phyloP scores from a whole-genome alignment of 2,113 vertebrate species.

The Prunella fulvescens region DNA sequence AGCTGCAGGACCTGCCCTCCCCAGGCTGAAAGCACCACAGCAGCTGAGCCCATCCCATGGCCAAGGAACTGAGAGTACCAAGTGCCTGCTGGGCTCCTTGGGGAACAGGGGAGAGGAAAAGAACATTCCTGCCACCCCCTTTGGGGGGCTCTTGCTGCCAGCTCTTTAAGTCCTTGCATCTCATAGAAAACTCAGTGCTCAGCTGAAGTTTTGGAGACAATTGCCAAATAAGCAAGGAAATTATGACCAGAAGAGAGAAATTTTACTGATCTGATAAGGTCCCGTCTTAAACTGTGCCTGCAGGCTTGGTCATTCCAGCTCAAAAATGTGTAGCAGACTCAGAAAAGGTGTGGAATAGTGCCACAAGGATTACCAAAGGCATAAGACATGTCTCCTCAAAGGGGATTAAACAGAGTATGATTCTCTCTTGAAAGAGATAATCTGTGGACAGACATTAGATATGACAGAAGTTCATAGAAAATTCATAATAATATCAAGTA shows the following conservation, averaged over 20 bases:
- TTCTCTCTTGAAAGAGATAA: not conserved
- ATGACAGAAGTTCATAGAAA: not conserved
- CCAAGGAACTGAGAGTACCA: not conserved
- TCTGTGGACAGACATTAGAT: not conserved
- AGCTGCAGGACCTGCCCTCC: not conserved
- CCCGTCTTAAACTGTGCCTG: not conserved
- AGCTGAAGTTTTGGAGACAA: not conserved
- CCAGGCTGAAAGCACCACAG: fast-evolving
- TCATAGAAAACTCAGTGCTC: not conserved
- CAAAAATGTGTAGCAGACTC: not conserved
- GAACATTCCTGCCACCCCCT: not conserved
- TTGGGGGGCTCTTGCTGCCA: not conserved
- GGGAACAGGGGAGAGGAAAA: not conserved
- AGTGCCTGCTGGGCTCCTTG: not conserved
- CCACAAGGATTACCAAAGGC: not conserved
- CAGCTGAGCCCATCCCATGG: not conserved
- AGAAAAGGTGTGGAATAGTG: not conserved
- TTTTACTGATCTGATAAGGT: not conserved
- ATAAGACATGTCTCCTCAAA: not conserved
- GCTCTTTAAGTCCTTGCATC: not conserved
- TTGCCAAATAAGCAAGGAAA: not conserved
- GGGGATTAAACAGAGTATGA: not conserved
- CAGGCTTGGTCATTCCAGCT: not conserved
- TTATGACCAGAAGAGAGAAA: not conserved
- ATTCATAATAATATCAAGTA: not conserved